phyloP scores from a whole-genome alignment of 2,888 invertebrate species.

The Troides helena region DNA sequence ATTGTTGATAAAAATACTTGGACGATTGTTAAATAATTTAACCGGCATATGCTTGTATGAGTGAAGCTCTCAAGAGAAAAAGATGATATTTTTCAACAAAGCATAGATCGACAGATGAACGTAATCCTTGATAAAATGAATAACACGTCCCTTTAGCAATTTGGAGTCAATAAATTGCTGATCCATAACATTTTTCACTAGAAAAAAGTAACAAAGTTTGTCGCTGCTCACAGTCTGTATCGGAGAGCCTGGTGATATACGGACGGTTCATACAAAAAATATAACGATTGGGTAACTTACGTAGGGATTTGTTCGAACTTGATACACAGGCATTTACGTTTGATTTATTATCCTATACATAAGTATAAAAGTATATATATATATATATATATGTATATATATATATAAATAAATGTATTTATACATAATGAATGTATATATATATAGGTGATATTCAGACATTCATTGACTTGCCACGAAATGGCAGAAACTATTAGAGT shows the following conservation, averaged over 20 bases:
- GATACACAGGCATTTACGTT: not conserved
- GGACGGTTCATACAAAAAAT: conserved; percentile 8
- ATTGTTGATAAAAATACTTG: not conserved
- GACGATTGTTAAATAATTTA: no score
- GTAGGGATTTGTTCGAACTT: conserved; percentile 4
- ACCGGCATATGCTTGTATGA: no score
- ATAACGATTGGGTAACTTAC: conserved; percentile 13
- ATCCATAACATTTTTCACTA: conserved; percentile 20
- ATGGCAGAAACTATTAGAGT: no score
- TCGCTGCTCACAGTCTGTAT: conserved; percentile 17
- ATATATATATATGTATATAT: no score
- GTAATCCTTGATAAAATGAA: not conserved
- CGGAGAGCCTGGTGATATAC: conserved; percentile 14
- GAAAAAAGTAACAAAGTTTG: conserved; percentile 19
- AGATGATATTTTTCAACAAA: not conserved
- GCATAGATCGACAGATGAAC: not conserved
- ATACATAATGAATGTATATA: no score
- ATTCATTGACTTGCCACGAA: no score
- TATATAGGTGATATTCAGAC: no score
- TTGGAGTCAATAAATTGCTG: conserved; percentile 18
- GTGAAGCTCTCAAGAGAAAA: not conserved
- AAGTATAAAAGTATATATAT: no score
- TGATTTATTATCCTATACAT: not conserved
- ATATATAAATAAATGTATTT: no score
- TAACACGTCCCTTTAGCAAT: not conserved